Evolutionary conservation across 2,888 invertebrate species (phyloP).

Genomic region (Tortricodes alternella): DNA sequence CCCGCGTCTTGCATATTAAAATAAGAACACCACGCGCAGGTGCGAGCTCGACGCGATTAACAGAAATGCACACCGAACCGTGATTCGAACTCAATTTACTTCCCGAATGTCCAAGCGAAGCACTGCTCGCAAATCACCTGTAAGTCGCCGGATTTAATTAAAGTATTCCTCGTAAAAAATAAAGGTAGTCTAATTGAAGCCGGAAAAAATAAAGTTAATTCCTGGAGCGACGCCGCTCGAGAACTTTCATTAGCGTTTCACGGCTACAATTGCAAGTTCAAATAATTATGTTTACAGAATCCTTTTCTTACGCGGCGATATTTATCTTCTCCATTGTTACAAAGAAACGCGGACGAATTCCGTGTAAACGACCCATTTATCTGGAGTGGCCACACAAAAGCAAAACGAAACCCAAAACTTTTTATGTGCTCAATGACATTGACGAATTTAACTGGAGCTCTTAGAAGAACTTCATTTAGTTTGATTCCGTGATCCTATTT

Average conservation of each 20-base stretch:
- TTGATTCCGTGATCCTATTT: conserved; percentile 56
- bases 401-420: conserved; percentile 79
- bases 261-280: conserved; percentile 78
- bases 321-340: conserved; percentile 80
- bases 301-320: conserved; percentile 80
- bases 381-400: conserved; percentile 75
- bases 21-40: conserved; percentile 65
- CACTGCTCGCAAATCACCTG: conserved; percentile 47
- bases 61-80: conserved; percentile 49
- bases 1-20: conserved; percentile 75
- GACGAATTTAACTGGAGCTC: conserved; percentile 43
- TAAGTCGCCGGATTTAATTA: conserved; percentile 68
- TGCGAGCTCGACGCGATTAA: conserved; percentile 65
- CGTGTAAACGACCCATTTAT: conserved; percentile 80
- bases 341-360: conserved; percentile 80
- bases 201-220: conserved; percentile 62
- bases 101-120: conserved; percentile 40
- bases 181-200: conserved; percentile 67
- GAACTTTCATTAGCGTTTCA: conserved; percentile 76
- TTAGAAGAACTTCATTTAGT: conserved; percentile 54
- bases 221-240: conserved; percentile 56
- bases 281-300: conserved; percentile 82
- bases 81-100: conserved; percentile 44
- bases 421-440: conserved; percentile 77
- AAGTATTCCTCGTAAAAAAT: conserved; percentile 66